Percentiles rank a stretch among this genome's conserved stretches.
phyloP scores from a whole-genome alignment of 92 coral and sea anemone species.

The Ricordea florida region DNA sequence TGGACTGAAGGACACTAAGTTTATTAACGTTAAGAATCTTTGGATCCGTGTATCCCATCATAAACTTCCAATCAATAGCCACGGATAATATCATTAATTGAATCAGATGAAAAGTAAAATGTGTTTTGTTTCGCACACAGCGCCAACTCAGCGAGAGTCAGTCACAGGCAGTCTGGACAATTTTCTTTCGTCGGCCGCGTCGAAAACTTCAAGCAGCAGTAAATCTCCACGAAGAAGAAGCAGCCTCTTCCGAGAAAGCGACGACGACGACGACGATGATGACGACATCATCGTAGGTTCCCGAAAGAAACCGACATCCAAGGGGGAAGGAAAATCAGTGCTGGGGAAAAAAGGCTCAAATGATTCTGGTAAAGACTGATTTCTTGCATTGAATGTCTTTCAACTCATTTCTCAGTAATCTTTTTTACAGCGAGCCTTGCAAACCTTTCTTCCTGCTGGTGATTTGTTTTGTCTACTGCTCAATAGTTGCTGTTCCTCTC shows the following conservation, averaged over 20 bases:
- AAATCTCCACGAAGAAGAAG: slow-evolving; percentile 19
- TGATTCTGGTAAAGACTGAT: slow-evolving; percentile 11
- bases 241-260: not conserved
- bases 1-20: too few species aligned
- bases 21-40: too few species aligned
- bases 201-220: not conserved
- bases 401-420: not conserved
- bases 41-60: too few species aligned
- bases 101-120: too few species aligned
- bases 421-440: not conserved
- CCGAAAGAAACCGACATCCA: slow-evolving; percentile 7
- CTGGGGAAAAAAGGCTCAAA: not conserved
- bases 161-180: slow-evolving; percentile 19
- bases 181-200: slow-evolving; percentile 25
- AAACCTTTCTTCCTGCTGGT: not conserved
- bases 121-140: too few species aligned
- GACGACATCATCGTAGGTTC: slow-evolving; percentile 21
- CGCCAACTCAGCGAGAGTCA: slow-evolving; percentile 14
- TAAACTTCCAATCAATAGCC: too few species aligned
- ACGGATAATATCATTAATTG: too few species aligned
- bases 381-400: not conserved
- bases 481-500: too few species aligned
- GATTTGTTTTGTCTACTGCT: too few species aligned
- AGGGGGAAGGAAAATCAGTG: not conserved
- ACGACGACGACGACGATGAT: slow-evolving; percentile 37